Evolutionary conservation across 64 coral and sea anemone genomes (phyloP).

Genomic region (Acropora yongei): DNA sequence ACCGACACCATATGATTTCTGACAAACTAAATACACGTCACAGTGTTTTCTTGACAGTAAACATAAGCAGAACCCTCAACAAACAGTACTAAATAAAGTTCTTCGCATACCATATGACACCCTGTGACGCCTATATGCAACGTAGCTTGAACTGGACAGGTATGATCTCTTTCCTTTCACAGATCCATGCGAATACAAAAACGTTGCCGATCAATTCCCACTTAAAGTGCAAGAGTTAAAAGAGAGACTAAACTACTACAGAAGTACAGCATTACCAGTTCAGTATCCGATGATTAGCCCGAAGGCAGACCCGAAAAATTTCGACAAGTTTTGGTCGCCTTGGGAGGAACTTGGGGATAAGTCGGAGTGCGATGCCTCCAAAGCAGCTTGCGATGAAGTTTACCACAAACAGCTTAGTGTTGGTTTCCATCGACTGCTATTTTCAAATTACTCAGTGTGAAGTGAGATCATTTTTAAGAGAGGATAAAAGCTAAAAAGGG

Average conservation of each 20-base stretch:
- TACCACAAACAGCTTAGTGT: background rate
- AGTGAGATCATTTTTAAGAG: too few relatives aligned
- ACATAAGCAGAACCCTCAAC: too few relatives aligned
- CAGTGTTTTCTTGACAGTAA: too few relatives aligned
- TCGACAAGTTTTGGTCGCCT: slow-evolving; percentile 47
- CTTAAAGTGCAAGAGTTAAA: slow-evolving; percentile 53
- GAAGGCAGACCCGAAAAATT: slow-evolving; percentile 56
- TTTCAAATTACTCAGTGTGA: slow-evolving; percentile 2
- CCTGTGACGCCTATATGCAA: too few relatives aligned
- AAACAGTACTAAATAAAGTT: too few relatives aligned
- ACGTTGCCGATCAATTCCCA: slow-evolving; percentile 59
- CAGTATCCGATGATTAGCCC: slow-evolving; percentile 70
- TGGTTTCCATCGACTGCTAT: background rate
- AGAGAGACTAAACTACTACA: slow-evolving; percentile 65
- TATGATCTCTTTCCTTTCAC: background rate
- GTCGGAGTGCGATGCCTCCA: slow-evolving; percentile 12
- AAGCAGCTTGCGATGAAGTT: background rate
- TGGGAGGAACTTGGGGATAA: slow-evolving; percentile 55
- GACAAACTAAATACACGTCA: too few relatives aligned
- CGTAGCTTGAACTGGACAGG: too few relatives aligned
- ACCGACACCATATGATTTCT: too few relatives aligned
- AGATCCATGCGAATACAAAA: slow-evolving; percentile 93
- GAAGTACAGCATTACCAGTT: slow-evolving; percentile 57
- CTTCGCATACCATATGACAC: too few relatives aligned
- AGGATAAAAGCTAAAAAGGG: background rate